Evolutionary conservation across 92 coral and sea anemone genomes (phyloP).

Genomic region (Zoanthus sansibaricus): DNA sequence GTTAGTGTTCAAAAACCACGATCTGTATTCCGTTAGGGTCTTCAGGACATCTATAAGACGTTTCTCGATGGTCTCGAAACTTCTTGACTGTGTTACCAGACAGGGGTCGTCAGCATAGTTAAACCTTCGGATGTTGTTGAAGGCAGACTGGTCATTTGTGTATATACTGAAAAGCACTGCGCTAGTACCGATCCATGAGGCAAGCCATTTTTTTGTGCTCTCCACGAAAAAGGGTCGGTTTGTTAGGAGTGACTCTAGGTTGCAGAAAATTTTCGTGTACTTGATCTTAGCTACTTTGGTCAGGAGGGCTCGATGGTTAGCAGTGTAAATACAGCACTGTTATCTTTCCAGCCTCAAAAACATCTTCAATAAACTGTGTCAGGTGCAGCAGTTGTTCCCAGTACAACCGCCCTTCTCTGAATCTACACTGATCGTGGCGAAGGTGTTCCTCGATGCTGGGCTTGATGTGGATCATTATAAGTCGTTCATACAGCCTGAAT

Average conservation of each 20-base stretch:
- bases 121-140: background rate
- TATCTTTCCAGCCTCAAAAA: background rate
- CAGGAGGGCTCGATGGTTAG: too few species aligned
- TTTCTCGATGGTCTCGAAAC: background rate
- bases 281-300: constrained; percentile 8
- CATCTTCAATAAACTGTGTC: constrained; percentile 3
- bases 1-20: background rate
- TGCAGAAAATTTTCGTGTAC: background rate
- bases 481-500: background rate
- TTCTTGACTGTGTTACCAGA: background rate
- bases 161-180: background rate
- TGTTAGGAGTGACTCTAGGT: constrained; percentile 2
- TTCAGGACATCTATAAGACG: background rate
- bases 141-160: constrained; percentile 3
- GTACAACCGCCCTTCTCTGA: background rate
- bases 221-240: background rate
- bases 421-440: background rate
- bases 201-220: background rate
- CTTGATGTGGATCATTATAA: background rate
- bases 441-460: background rate
- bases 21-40: background rate
- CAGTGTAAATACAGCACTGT: too few species aligned
- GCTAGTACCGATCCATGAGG: background rate
- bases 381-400: background rate
- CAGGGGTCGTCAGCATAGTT: background rate